Evolutionary conservation across 1,140 invertebrate species (phyloP).

Genomic region (Drosophila orosa): DNA sequence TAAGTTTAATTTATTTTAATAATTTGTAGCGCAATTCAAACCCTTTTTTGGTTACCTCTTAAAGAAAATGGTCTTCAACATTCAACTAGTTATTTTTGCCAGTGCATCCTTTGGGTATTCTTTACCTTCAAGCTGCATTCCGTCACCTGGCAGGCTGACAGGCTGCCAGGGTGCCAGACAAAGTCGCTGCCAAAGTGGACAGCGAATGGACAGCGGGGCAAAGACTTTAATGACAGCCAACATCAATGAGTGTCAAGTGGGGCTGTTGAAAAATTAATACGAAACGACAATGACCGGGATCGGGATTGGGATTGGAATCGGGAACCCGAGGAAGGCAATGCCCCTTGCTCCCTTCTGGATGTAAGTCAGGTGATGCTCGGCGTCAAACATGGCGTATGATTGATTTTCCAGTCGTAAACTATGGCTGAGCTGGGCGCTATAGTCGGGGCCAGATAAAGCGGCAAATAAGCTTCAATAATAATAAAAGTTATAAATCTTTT

Average conservation of each 20-base stretch:
- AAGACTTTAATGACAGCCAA: slow-evolving; percentile 57
- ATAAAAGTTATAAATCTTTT: slow-evolving; percentile 84
- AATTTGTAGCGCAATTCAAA: not conserved
- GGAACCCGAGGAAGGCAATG: not conserved
- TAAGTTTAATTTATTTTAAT: not conserved
- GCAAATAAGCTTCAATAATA: slow-evolving; percentile 82
- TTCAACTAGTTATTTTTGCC: not conserved
- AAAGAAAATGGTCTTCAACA: not conserved
- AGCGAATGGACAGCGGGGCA: slow-evolving; percentile 53
- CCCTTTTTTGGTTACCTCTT: no score
- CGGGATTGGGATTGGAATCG: not conserved
- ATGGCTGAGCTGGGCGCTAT: slow-evolving; percentile 38
- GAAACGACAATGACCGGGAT: slow-evolving; percentile 41
- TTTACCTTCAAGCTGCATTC: slow-evolving; percentile 31
- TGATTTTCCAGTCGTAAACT: slow-evolving; percentile 77
- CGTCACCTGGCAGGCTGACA: slow-evolving; percentile 14
- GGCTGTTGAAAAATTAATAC: slow-evolving; percentile 73
- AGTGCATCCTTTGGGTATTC: slow-evolving; percentile 19
- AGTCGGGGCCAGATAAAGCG: slow-evolving; percentile 71
- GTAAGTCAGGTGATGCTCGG: slow-evolving; percentile 40
- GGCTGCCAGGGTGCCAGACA: slow-evolving; percentile 16
- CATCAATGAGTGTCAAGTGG: slow-evolving; percentile 72
- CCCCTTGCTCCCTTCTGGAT: not conserved
- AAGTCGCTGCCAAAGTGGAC: slow-evolving; percentile 43
- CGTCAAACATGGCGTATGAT: slow-evolving; percentile 78